Conservation (phyloP, 2,113 vertebrate species). For the Nycticorax nycticorax region DNA sequence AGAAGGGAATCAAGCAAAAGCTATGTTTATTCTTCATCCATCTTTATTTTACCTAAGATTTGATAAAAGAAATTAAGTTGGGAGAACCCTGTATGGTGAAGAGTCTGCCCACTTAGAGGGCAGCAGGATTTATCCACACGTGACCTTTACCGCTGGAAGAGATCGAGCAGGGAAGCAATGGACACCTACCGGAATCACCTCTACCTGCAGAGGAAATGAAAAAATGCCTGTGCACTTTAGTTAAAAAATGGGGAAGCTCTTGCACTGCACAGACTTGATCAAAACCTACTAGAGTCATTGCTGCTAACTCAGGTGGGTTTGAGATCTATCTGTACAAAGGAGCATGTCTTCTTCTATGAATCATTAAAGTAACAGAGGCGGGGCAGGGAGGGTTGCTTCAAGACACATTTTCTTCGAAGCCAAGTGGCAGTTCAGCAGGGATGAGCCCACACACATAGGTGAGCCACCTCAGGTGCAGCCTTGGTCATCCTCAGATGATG, state of each 20-base stretch:
- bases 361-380: background rate
- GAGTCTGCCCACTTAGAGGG: background rate
- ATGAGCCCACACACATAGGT: accelerated
- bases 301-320: background rate
- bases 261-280: background rate
- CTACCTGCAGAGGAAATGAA: background rate
- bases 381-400: background rate
- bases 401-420: background rate
- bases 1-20: background rate
- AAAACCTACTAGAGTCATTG: background rate
- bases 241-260: background rate
- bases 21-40: background rate
- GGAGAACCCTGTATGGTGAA: background rate
- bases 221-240: background rate
- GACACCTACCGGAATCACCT: background rate
- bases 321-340: background rate
- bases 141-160: background rate
- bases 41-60: background rate
- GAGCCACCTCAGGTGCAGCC: background rate
- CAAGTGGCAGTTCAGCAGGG: background rate
- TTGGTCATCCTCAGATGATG: background rate
- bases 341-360: background rate
- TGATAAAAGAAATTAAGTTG: background rate
- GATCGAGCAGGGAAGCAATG: background rate
- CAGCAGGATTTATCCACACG: background rate